Percentiles rank a stretch among this genome's conserved stretches.
phyloP scores from a whole-genome alignment of 2,888 invertebrate genomes.

The Epirrhoe tristata region DNA sequence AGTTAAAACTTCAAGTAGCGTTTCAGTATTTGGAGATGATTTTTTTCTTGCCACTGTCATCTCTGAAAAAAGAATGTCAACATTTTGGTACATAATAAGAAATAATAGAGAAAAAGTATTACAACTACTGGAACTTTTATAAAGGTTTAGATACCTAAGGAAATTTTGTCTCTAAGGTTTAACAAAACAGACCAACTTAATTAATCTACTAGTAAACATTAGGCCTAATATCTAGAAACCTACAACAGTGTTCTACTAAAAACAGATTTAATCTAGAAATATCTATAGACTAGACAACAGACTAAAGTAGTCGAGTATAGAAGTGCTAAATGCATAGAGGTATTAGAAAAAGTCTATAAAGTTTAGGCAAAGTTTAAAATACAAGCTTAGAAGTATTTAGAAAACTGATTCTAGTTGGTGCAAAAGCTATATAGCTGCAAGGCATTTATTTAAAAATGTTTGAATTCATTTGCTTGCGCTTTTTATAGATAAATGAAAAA shows the following conservation, averaged over 20 bases:
- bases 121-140: not conserved
- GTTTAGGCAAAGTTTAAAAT: slow-evolving; percentile 30
- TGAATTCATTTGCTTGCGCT: not conserved
- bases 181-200: not conserved
- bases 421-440: slow-evolving; percentile 29
- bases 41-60: too few species aligned
- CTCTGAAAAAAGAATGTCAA: too few species aligned
- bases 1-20: too few species aligned
- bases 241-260: slow-evolving; percentile 6
- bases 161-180: not conserved
- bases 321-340: slow-evolving; percentile 24
- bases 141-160: not conserved
- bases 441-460: slow-evolving; percentile 11
- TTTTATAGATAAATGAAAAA: not conserved
- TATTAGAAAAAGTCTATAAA: slow-evolving; percentile 30
- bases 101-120: not conserved
- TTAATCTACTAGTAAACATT: slow-evolving; percentile 1
- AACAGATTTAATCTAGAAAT: slow-evolving; percentile 5
- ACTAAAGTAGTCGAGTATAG: slow-evolving; percentile 27
- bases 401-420: slow-evolving; percentile 28
- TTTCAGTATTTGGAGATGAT: too few species aligned
- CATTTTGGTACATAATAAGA: too few species aligned
- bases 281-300: slow-evolving; percentile 30
- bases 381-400: slow-evolving; percentile 28
- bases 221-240: slow-evolving; percentile 11